Base-by-base conservation (phyloP, 2,888 invertebrate genomes). In the Gortyna flavago region DNA sequence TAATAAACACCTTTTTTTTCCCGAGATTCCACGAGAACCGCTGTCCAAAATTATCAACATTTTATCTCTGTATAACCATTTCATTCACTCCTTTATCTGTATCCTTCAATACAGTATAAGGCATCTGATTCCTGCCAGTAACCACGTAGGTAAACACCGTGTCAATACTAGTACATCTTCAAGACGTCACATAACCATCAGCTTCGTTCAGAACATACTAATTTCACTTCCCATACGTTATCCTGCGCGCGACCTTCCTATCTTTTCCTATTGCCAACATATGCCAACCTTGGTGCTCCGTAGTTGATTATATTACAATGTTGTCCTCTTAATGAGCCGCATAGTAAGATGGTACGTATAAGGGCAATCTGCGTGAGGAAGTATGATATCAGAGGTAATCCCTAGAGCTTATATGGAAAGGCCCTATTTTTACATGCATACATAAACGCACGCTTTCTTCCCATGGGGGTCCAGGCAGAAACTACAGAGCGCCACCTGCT, bases 151-250 rank as follows among this genome's bases (percentile, higher is more conserved):
- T 64, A 51, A 51, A n/a, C 16, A 13, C 25, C 25, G 35, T 9
- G 59, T 8, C 57, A 59, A 29, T 48, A 70, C 5, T 2, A 25
- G 4, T 64, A 65, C 51, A 79, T 69, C 84, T 79, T 59, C 69
- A 21, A 65, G 29, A 35, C 64, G 18, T 44, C 61, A 70, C 71
- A 70, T 32, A 72, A 65, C n/a, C 35, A 67, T n/a, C 48, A 54
- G 57, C 61, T 35, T 2, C 77, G 67, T 32, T 13, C 57, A 66
- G 8, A 68, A 62, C 79, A 86, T 87, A 87, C 86, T 85, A 86
- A 85, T 86, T 83, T 79, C 87, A 85, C 83, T 87, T 86, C 86
- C 83, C 69, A 38, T 77, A 18, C 59, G 57, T 79, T 78, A 77
- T 72, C 79, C 87, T 79, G 85, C 69, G 41, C 18, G 1, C 21